Base-by-base conservation (phyloP, 2,113 vertebrate species). In the Thinocorus orbignyianus region DNA sequence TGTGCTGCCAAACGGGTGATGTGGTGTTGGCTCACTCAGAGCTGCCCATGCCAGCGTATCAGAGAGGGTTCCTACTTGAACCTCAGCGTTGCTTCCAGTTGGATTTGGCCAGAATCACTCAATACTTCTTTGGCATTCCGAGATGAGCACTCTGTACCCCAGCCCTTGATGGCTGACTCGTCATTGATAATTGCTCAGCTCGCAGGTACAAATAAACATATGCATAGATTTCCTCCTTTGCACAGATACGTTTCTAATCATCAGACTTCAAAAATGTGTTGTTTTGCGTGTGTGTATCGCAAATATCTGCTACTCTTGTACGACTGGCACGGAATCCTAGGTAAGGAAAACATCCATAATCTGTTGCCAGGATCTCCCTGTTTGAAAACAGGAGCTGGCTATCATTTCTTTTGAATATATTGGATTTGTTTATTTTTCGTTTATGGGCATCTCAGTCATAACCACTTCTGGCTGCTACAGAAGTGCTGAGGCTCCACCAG, bases 401-500 rank as follows among this genome's bases (percentile, higher is more conserved):
- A 14, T 41, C 8, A 11, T 81, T 96, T 81, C 10, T 74, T 94
- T 90, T 84, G 71, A 81, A 39, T 88, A 61, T 23, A 42, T 5
- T 3, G 35, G 60, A 54, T 95, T 86, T 96, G 60, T 86, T 79
- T 90, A 17, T 44, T 71, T 71, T 69, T 79, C 81, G n/a, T 77
- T 72, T n/a, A 5, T 33, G 31, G 25, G 16, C 46, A 42, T 87
- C 46, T 92, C 87, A 82, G 54, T 69, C 54, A 8, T 61, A 72
- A 60, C 82, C 39, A 65, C 68, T 89, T 49, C 88, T 95, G 92
- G 74, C 78, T 78, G 64, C 64, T 84, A 17, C 35, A 72, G 82
- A 65, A 86, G 71, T 74, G 62, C 60, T 37, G 85, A 93, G 64
- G 55, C 60, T 86, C 26, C 25, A 2, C 1, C 3, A 19, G 71